Evolutionary conservation across 2,888 invertebrate species (phyloP).

Genomic region (Nysson spinosus): DNA sequence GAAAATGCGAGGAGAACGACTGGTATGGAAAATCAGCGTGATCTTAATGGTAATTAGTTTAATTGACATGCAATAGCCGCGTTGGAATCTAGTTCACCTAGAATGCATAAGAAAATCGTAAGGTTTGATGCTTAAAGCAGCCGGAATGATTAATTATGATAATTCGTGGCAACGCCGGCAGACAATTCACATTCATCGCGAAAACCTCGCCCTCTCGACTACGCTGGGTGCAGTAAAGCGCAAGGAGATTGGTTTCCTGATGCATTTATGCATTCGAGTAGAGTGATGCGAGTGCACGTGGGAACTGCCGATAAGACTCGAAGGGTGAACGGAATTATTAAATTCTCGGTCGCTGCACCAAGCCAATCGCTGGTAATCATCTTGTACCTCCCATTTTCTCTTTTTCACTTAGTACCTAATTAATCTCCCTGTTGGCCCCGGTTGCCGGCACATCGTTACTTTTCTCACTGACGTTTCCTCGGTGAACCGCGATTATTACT

Average conservation of each 20-base stretch:
- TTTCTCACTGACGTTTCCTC: constrained; percentile 33
- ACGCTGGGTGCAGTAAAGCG: too few species aligned
- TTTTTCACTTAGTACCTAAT: constrained; percentile 45
- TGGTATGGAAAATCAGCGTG: too few species aligned
- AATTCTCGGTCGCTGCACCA: constrained; percentile 43
- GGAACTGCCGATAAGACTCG: constrained; percentile 46
- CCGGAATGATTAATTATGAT: constrained; percentile 48
- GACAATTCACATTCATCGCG: constrained; percentile 23
- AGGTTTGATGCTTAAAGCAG: constrained; percentile 32
- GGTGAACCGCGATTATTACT: constrained; percentile 5
- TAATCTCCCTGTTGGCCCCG: constrained; percentile 41
- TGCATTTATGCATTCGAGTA: constrained; percentile 48
- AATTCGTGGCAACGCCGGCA: constrained; percentile 20
- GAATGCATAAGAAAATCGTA: too few species aligned
- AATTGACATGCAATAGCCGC: too few species aligned
- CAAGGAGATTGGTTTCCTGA: constrained; percentile 47
- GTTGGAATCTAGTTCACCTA: too few species aligned
- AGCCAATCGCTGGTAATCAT: constrained; percentile 52
- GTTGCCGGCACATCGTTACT: constrained; percentile 38
- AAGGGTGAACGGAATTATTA: constrained; percentile 40
- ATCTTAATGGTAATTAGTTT: too few species aligned
- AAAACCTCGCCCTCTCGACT: too few species aligned
- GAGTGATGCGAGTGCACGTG: constrained; percentile 47
- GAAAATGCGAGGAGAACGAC: too few species aligned
- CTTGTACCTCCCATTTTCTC: constrained; percentile 39